Base-by-base conservation (phyloP, 2,113 vertebrate genomes). In the Polyodon spathula region DNA sequence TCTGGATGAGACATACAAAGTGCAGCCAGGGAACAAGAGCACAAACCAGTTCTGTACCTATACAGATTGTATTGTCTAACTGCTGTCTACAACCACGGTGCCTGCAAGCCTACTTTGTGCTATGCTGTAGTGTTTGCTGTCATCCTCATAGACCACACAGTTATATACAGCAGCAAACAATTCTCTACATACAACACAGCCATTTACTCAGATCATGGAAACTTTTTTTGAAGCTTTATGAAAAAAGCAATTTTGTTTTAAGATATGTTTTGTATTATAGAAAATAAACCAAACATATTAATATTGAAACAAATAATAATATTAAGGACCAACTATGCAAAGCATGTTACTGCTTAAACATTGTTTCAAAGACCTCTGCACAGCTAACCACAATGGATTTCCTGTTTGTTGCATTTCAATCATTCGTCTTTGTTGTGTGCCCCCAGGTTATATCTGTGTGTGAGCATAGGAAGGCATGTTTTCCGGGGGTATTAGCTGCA, bases 301-400 rank as follows among this genome's bases (percentile, higher is more conserved):
- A 5, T n/a, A 11, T 50, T 50, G 10, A 50, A 12, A 14, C 5
- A n/a, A 50, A 50, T 50, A 12, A 50, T 14, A n/a, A n/a, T 50
- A 50, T 54, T 68, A 74, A 77, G 70, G 70, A 72, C 66, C 69
- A 67, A 62, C 64, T 1, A 0, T 68, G 54, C 54, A 59, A 67
- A 63, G n/a, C 64, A 66, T 11, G 8, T 17, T 27, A 15, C 37
- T 54, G 16, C 27, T 54, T 8, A 54, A 7, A 54, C 5, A 15
- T 12, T 50, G 11, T 50, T n/a, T 12, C 11, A 50, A 50, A 50
- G 46, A 50, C 11, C 37, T 37, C 53, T 54, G 53, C 53, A 54
- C n/a, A 37, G 53, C 53, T 54, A 54, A 54, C 53, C 53, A 54
- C 53, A 54, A 6, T 9, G 5, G 27, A 11, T 27, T 54, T 54